Conservation (phyloP, 1,140 invertebrate species). For the Atta texana region DNA sequence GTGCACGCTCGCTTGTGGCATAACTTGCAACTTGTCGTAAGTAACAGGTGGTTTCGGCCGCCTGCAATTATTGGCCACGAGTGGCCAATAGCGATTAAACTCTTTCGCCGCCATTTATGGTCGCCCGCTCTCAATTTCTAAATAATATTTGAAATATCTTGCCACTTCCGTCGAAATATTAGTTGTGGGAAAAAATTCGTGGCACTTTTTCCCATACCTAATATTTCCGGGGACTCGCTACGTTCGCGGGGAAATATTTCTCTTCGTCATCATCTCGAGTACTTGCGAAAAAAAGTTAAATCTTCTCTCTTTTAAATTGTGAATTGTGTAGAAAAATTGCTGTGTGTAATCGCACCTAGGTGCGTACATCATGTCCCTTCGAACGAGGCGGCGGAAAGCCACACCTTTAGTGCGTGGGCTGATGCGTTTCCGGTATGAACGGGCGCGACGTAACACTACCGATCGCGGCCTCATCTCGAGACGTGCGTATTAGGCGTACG, state of each 20-base stretch:
- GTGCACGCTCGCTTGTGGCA: slow-evolving; percentile 33
- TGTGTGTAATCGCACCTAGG: slow-evolving; percentile 4
- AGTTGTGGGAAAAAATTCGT: too few relatives aligned
- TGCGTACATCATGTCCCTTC: slow-evolving; percentile 20
- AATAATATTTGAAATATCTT: background rate
- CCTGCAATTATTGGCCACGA: slow-evolving; percentile 74
- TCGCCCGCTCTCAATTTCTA: background rate
- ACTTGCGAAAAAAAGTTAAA: background rate
- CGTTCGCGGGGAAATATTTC: too few relatives aligned
- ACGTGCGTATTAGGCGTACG: background rate
- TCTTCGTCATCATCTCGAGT: too few relatives aligned
- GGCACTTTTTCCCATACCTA: too few relatives aligned
- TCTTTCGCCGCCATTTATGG: slow-evolving; percentile 32
- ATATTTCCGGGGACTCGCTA: too few relatives aligned
- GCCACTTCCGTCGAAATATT: background rate
- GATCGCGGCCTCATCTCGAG: slow-evolving; percentile 50
- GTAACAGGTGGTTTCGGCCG: slow-evolving; percentile 73
- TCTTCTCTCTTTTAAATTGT: background rate
- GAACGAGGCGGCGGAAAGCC: slow-evolving; percentile 43
- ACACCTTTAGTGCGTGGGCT: slow-evolving; percentile 54
- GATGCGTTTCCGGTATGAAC: slow-evolving; percentile 47
- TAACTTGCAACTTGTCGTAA: slow-evolving; percentile 63
- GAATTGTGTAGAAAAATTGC: background rate
- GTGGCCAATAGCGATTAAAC: slow-evolving; percentile 69
- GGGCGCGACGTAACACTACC: slow-evolving; percentile 32